Evolutionary conservation across 2,113 vertebrate species (phyloP), one percentile per base, ranked within the genome.

Genomic region (Eulemur rufifrons): DNA sequence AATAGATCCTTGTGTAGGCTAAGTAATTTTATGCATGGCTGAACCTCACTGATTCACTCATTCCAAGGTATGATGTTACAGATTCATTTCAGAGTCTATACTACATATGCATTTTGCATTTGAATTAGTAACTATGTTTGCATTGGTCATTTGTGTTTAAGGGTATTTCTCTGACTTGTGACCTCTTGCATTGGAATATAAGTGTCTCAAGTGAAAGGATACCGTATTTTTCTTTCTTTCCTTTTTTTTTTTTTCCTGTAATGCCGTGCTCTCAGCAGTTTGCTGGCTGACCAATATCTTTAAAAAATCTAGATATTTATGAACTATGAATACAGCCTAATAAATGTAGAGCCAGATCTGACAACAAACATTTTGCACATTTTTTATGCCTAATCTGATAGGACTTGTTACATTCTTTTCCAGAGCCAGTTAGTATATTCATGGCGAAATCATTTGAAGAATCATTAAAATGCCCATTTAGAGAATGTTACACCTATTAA

Each of bases 401-500:
- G 14, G 64, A 91, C 13, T 56, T 94, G 27, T 82, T 93, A 63
- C 74, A 84, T 94, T 94, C 50, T 64, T 80, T 94, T 91, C 59
- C 52, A 93, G 82, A 97, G 80, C 37, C 15, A 6, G 18, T 56
- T 47, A 63, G 21, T 77, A 27, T 61, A 78, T 90, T 91, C 54
- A 63, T 82, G 76, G 18, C 50, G 34, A 90, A 94, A 82, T 87
- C 73, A 86, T 66, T 82, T n/a, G 14, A 80, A 81, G 66, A 96
- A 82, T 63, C 54, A 76, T 90, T 92, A 84, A 91, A 87, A 93
- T 91, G 27, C 45, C 59, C n/a, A 50, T 59, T 71, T 77, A 56
- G 8, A 66, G 71, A 54, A 27, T 37, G 2, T 68, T 88, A 81
- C 61, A 12, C 34, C 10, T 68, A 39, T 61, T 69, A 81, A 78